phyloP scores from a whole-genome alignment of 2,888 invertebrate genomes.

The Eudasyphora cyanicolor region DNA sequence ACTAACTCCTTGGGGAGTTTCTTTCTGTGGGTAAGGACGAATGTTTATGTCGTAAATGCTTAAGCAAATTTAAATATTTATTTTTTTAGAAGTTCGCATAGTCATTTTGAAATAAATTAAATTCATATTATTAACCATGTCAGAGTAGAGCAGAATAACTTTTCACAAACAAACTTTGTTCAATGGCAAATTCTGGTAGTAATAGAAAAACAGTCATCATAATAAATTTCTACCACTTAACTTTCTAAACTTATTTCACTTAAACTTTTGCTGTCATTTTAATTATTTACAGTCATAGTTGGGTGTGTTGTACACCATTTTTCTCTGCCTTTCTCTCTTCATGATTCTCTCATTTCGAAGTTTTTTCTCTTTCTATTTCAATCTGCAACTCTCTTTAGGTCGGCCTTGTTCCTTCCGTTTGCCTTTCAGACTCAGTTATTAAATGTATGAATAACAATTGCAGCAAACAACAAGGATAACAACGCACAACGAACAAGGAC shows the following conservation, averaged over 20 bases:
- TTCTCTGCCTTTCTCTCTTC: neutral
- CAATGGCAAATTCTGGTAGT: neutral
- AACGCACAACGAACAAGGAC: neutral
- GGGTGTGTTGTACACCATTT: neutral
- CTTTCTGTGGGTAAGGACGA: too few species aligned
- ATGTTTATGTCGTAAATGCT: too few species aligned
- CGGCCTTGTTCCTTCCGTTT: neutral
- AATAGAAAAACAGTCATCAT: slow-evolving; percentile 10
- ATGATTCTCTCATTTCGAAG: too few species aligned
- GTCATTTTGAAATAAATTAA: too few species aligned
- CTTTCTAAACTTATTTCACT: slow-evolving; percentile 23
- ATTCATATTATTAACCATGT: neutral
- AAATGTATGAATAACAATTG: neutral
- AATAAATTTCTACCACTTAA: neutral
- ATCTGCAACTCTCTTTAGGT: neutral
- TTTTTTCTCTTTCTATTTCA: neutral
- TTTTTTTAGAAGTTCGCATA: too few species aligned
- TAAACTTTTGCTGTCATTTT: slow-evolving; percentile 36
- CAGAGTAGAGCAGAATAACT: neutral
- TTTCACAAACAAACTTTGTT: neutral
- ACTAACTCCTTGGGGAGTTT: too few species aligned
- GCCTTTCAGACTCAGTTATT: neutral
- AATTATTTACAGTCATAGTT: slow-evolving; percentile 30
- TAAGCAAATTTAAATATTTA: too few species aligned
- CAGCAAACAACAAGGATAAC: neutral